These are phyloP conservation scores for Bucco capensis DNA, from an alignment of 2,113 vertebrate species.

Conservation along the genomic window DNA sequence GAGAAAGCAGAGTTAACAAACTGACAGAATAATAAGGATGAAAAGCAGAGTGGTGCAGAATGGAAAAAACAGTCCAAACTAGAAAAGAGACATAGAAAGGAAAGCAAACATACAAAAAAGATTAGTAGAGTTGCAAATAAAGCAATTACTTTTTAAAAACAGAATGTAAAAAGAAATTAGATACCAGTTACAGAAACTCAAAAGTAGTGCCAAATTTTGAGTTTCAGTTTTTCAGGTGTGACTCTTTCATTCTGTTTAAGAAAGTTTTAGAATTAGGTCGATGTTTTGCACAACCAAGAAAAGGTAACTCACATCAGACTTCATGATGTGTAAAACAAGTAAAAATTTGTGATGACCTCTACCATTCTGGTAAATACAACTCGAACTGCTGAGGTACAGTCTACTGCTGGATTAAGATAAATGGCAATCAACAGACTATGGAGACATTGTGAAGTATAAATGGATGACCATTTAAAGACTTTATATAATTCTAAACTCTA, in stretches of 20 bases:
- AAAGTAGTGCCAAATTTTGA: constrained; percentile 59
- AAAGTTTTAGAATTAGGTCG: not conserved
- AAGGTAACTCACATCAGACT: constrained; percentile 20
- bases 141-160: constrained; percentile 59
- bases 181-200: constrained; percentile 57
- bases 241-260: constrained; percentile 59
- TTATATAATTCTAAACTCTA: not conserved
- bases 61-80: constrained; percentile 82
- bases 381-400: not conserved
- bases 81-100: constrained; percentile 79
- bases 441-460: not conserved
- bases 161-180: constrained; percentile 60
- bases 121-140: constrained; percentile 74
- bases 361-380: not conserved
- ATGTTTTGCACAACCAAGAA: constrained; percentile 64
- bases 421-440: not conserved
- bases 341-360: not conserved
- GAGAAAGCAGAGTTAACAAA: constrained; percentile 81
- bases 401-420: not conserved
- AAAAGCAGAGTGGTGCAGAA: constrained; percentile 81
- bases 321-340: not conserved
- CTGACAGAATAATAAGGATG: constrained; percentile 80
- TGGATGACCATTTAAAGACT: not conserved
- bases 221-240: constrained; percentile 24
- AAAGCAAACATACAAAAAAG: constrained; percentile 77